Percentiles rank a stretch among this genome's conserved stretches.
phyloP scores from a whole-genome alignment of 2,888 invertebrate species.

The Heteromurus nitidus region DNA sequence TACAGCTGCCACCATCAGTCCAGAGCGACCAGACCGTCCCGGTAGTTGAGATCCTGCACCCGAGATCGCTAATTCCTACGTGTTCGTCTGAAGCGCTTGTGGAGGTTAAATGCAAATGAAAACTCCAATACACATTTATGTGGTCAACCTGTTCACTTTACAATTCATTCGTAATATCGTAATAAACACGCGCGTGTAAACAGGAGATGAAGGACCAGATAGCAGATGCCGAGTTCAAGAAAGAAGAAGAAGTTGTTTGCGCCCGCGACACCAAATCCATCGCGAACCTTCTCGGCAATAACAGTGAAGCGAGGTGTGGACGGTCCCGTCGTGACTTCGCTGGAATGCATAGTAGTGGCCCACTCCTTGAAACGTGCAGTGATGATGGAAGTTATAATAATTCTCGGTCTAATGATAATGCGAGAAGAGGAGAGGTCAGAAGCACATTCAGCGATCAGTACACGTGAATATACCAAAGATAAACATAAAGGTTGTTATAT shows the following conservation, averaged over 20 bases:
- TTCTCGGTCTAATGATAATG: too few relatives aligned
- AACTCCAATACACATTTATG: not conserved
- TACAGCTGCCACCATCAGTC: constrained; percentile 18
- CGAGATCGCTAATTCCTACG: constrained; percentile 27
- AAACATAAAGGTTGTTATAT: too few relatives aligned
- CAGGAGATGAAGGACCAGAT: constrained; percentile 15
- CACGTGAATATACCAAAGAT: too few relatives aligned
- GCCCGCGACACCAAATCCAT: not conserved
- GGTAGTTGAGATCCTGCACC: constrained; percentile 54
- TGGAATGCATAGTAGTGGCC: too few relatives aligned
- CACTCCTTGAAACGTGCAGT: too few relatives aligned
- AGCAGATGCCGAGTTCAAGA: constrained; percentile 13
- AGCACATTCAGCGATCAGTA: not conserved
- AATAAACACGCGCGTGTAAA: not conserved
- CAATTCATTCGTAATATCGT: not conserved
- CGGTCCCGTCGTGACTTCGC: too few relatives aligned
- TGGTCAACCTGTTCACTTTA: not conserved
- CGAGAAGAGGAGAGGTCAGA: too few relatives aligned
- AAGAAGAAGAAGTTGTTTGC: not conserved
- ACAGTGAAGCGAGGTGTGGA: too few relatives aligned
- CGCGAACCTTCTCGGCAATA: not conserved
- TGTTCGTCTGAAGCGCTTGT: constrained; percentile 50
- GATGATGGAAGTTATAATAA: not conserved
- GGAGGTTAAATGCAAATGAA: too few relatives aligned
- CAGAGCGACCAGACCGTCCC: constrained; percentile 43